Percentiles rank a stretch among this genome's conserved stretches.
Conservation (phyloP, 2,888 invertebrate genomes). For the Lapara coniferarum region DNA sequence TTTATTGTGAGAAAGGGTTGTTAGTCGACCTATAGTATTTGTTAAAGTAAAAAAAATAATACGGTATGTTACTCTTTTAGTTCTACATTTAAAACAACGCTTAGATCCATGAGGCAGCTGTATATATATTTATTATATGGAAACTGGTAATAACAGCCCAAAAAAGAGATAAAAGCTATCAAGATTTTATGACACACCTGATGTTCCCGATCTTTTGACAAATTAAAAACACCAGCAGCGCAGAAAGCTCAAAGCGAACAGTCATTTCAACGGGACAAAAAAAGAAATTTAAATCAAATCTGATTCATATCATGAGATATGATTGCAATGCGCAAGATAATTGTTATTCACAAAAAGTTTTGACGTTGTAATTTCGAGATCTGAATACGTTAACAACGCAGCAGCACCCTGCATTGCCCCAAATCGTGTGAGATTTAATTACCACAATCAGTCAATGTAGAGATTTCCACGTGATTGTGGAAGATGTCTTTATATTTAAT, state of each 20-base stretch:
- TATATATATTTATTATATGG: no score
- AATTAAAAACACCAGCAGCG: background rate
- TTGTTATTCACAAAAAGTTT: conserved; percentile 45
- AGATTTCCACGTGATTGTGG: conserved; percentile 61
- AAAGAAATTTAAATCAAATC: conserved; percentile 35
- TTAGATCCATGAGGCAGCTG: no score
- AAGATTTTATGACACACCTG: no score
- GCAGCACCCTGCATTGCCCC: conserved; percentile 53
- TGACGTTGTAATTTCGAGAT: conserved; percentile 52
- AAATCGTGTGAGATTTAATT: conserved; percentile 55
- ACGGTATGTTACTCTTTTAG: no score
- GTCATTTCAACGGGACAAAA: background rate
- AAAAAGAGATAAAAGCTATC: no score
- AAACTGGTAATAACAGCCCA: no score
- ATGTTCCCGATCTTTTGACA: no score
- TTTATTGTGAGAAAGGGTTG: no score
- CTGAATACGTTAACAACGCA: conserved; percentile 36
- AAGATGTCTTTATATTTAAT: conserved; percentile 51
- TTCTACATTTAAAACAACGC: no score
- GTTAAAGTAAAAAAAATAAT: no score
- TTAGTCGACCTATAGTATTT: no score
- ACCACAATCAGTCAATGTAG: conserved; percentile 59
- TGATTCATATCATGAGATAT: conserved; percentile 43
- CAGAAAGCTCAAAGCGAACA: background rate
- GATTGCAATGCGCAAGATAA: conserved; percentile 38